phyloP scores from a whole-genome alignment of 2,888 invertebrate genomes.

The Spisula solida region DNA sequence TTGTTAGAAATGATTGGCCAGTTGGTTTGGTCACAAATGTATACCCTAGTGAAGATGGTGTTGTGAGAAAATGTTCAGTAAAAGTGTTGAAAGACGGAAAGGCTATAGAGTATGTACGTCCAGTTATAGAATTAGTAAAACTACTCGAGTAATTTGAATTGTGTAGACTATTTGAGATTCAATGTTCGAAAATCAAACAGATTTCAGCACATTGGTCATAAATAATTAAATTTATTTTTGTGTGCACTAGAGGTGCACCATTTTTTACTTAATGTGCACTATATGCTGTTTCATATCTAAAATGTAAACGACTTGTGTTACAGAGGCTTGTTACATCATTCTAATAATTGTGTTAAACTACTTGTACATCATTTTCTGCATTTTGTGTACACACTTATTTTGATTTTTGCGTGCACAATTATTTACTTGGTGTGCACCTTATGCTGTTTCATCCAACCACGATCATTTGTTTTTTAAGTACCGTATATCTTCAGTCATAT shows the following conservation, averaged over 20 bases:
- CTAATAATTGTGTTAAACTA: constrained; percentile 11
- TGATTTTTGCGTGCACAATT: not conserved
- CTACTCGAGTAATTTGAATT: constrained; percentile 12
- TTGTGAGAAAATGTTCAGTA: constrained; percentile 42
- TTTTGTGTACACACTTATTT: not conserved
- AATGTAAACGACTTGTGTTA: constrained; percentile 14
- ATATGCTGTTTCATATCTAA: not conserved
- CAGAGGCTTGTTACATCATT: constrained; percentile 4
- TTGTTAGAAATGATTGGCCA: constrained; percentile 37
- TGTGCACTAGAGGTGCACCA: too few relatives aligned
- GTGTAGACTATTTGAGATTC: too few relatives aligned
- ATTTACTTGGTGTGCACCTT: constrained; percentile 3
- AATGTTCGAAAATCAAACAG: too few relatives aligned
- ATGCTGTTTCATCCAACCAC: constrained; percentile 18
- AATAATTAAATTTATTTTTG: not conserved
- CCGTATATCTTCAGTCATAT: too few relatives aligned
- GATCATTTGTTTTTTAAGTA: not conserved
- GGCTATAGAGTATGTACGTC: constrained; percentile 7
- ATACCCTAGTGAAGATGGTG: constrained; percentile 40
- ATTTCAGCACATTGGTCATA: not conserved
- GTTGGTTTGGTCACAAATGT: constrained; percentile 32
- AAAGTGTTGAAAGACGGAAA: constrained; percentile 9
- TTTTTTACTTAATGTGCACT: too few relatives aligned
- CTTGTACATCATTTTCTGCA: constrained; percentile 11
- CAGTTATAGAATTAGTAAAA: constrained; percentile 32